These are phyloP conservation scores for Dolichomitus sp. DNA, from an alignment of 2,888 invertebrate species.

Conservation along the genomic window DNA sequence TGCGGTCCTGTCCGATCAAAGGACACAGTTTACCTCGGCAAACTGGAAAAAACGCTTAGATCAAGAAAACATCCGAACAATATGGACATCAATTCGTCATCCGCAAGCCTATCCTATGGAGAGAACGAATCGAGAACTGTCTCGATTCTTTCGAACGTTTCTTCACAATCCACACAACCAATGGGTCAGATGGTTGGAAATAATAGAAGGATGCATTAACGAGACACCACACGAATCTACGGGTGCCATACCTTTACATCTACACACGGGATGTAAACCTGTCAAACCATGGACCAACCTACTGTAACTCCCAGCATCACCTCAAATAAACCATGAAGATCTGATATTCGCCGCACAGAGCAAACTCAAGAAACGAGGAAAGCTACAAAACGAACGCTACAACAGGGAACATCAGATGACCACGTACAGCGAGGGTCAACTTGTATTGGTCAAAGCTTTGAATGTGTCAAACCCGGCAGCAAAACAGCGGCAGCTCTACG, in stretches of 20 bases:
- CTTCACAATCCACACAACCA: too few relatives aligned
- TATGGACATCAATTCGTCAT: neutral
- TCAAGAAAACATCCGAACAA: too few relatives aligned
- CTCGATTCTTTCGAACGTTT: too few relatives aligned
- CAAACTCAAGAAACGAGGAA: neutral
- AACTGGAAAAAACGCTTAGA: neutral
- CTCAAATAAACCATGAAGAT: neutral
- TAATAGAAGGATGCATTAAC: slow-evolving; percentile 4
- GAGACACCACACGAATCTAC: neutral
- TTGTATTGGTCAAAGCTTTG: neutral
- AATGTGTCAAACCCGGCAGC: neutral
- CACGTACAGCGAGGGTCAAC: neutral
- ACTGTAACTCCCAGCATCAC: neutral
- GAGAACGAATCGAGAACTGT: neutral
- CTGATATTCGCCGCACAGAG: neutral
- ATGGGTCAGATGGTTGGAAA: neutral
- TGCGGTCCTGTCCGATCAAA: slow-evolving; percentile 25
- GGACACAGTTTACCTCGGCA: slow-evolving; percentile 16
- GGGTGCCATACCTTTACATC: neutral
- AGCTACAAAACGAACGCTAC: neutral
- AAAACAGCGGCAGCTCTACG: neutral
- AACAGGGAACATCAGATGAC: neutral
- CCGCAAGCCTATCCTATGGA: neutral
- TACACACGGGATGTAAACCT: neutral
- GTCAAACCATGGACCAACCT: neutral